These are phyloP conservation scores for Mythimna albipuncta DNA, from an alignment of 2,888 invertebrate genomes.

Conservation along the genomic window DNA sequence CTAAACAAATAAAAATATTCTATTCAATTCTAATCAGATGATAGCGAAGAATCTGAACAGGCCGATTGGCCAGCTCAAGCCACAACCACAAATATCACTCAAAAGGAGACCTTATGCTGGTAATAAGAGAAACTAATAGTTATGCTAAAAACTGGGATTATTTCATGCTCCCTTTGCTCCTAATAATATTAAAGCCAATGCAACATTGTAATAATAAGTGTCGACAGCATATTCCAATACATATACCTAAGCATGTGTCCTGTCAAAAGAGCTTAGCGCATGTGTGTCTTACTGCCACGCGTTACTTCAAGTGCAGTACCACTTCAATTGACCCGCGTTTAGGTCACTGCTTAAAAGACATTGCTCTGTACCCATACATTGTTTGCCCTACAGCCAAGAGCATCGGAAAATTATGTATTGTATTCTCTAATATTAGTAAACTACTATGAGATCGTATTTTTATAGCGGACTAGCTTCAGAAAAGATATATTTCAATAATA, in stretches of 20 bases:
- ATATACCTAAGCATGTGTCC: conserved; percentile 19
- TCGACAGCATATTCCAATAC: neutral
- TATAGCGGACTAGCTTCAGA: no score
- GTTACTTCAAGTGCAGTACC: conserved; percentile 11
- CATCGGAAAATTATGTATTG: no score
- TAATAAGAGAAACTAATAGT: neutral
- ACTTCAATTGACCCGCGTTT: conserved; percentile 8
- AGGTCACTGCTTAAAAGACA: no score
- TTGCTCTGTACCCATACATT: no score
- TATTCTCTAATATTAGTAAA: no score
- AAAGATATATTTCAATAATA: no score
- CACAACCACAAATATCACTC: neutral
- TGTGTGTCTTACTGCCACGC: conserved; percentile 17
- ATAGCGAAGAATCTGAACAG: neutral
- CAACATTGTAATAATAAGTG: neutral
- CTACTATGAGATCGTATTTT: no score
- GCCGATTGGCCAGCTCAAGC: neutral
- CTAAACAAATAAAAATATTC: no score
- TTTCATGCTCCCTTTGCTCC: neutral
- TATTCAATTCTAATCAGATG: neutral
- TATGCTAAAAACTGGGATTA: neutral
- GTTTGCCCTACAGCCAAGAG: no score
- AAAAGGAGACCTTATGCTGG: no score
- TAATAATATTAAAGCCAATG: no score
- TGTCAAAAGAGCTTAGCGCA: conserved; percentile 19